phyloP scores from a whole-genome alignment of 2,113 vertebrate species.

The Notothenia coriiceps region DNA sequence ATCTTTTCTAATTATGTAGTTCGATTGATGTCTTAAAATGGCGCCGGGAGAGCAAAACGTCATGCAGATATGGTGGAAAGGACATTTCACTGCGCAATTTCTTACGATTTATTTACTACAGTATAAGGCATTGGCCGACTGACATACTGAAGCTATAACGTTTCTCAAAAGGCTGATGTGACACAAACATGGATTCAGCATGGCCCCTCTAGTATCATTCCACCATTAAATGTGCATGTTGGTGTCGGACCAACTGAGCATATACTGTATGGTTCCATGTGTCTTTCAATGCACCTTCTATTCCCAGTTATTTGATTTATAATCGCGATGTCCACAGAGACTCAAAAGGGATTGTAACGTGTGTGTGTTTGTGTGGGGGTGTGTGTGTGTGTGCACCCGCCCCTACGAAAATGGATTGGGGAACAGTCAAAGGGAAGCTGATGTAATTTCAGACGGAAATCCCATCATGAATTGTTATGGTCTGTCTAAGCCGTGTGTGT shows the following conservation, averaged over 20 bases:
- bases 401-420: background rate
- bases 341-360: constrained; percentile 32
- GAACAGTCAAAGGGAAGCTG: constrained; percentile 46
- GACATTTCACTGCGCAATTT: background rate
- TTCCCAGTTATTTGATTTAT: constrained; percentile 41
- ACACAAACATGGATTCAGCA: background rate
- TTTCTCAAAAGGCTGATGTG: background rate
- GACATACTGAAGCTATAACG: background rate
- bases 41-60: background rate
- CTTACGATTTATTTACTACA: background rate
- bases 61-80: background rate
- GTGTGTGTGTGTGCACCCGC: background rate
- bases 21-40: background rate
- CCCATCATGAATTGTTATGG: constrained; percentile 60
- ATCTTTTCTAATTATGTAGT: constrained; percentile 13
- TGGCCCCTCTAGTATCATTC: background rate
- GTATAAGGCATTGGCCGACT: too few relatives aligned
- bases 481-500: constrained; percentile 42
- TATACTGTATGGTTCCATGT: background rate
- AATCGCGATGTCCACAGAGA: constrained; percentile 23
- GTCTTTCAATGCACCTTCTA: background rate
- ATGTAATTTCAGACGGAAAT: constrained; percentile 63
- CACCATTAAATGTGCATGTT: background rate
- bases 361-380: background rate
- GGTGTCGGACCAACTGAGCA: background rate